Percentiles rank a stretch among this genome's conserved stretches.
Conservation (phyloP, 2,113 vertebrate species). For the Ceratotherium simum region DNA sequence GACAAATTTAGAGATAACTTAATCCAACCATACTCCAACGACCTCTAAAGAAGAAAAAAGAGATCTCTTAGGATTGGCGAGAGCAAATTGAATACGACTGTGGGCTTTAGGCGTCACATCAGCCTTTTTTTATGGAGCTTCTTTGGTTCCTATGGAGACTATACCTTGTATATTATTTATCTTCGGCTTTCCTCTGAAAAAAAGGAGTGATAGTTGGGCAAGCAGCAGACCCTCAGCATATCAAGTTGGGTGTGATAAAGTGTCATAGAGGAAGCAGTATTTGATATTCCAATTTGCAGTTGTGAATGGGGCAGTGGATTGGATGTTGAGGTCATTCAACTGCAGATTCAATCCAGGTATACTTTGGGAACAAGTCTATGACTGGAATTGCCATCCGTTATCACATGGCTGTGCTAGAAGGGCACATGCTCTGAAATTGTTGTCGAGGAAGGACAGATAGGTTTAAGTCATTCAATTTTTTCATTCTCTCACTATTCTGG, state of each 20-base stretch:
- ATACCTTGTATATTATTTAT: conserved; percentile 76
- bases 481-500: not conserved
- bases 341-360: not conserved
- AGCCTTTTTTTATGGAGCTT: conserved; percentile 76
- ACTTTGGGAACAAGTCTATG: not conserved
- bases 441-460: not conserved
- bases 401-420: not conserved
- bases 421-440: not conserved
- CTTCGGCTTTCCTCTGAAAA: conserved; percentile 62
- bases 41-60: conserved; percentile 59
- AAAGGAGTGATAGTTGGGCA: conserved; percentile 59
- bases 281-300: not conserved
- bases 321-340: not conserved
- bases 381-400: not conserved
- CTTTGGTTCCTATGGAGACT: conserved; percentile 80
- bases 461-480: not conserved
- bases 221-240: not conserved
- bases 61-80: conserved; percentile 35
- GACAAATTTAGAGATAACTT: conserved; percentile 63
- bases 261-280: not conserved
- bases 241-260: not conserved
- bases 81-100: conserved; percentile 74
- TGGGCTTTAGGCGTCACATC: conserved; percentile 68
- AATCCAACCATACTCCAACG: conserved; percentile 28
- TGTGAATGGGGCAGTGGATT: not conserved